Evolutionary conservation across 1,140 invertebrate species (phyloP), one percentile per base, ranked within the genome.

Genomic region (Neomicropteryx cornuta): DNA sequence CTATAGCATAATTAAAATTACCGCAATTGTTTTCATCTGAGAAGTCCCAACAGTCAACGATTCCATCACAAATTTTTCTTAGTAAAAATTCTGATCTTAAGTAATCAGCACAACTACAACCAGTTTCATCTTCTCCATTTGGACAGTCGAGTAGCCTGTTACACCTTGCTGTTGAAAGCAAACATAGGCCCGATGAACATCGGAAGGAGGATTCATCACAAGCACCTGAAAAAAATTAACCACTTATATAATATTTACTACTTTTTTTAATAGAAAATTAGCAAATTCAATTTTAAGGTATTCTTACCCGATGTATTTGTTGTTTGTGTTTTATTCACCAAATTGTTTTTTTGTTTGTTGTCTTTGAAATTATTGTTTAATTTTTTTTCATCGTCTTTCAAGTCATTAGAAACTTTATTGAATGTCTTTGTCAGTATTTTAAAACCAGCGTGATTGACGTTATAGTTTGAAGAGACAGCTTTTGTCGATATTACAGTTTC

Each of bases 61-160:
- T 65, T 1, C 84, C 83, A 53, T 89, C 86, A 50, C 86, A 89
- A 36, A 89, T 80, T 60, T 88, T 88, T 6, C 76, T 63, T 36
- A 74, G 60, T 0, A 82, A 61, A 36, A 76, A 71, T 45, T 85
- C 79, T 8, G 79, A 73, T 38, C 68, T 70, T 8, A 87, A 53
- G 49, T 80, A 81, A 58, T 88, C 82, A 4, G 80, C 81, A 52
- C 85, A 89, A 5, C 75, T 75, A 51, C 85, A 87, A 30, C 76
- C 71, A 4, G 62, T 59, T 56, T 87, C 84, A 50, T 88, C 84
- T 42, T 77, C 77, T 1, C 79, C 78, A 39, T 73, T 73, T 2
- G 65, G 48, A 50, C 84, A 89, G 50, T 89, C 84, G 5, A 78
- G 63, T 3, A 84, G 56, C 51, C 79, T 75, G 49, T 89, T 86